phyloP scores from a whole-genome alignment of 1,140 invertebrate species.

The Cyrtorhinus lividipennis region DNA sequence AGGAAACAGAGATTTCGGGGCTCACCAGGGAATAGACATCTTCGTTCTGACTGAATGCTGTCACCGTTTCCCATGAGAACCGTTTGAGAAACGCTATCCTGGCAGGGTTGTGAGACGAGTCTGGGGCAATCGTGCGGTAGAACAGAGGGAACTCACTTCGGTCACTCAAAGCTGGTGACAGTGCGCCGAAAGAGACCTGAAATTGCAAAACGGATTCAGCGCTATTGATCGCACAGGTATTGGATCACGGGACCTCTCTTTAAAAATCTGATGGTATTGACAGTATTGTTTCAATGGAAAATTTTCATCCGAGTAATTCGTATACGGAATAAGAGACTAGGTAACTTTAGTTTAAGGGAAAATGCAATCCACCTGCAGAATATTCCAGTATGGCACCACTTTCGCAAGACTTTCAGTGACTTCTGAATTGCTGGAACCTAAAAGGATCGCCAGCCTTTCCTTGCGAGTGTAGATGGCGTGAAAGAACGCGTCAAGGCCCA shows the following conservation, averaged over 20 bases:
- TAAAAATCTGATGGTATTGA: too few species aligned
- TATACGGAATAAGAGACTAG: too few species aligned
- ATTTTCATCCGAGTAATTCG: too few species aligned
- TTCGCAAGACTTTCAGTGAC: conserved; percentile 79
- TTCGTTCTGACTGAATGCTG: conserved; percentile 69
- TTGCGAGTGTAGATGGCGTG: conserved; percentile 67
- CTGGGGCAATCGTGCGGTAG: conserved; percentile 44
- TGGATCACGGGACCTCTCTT: too few species aligned
- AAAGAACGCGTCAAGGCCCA: conserved; percentile 76
- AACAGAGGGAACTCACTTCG: conserved; percentile 40
- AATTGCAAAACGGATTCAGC: conserved; percentile 57
- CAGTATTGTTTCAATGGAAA: too few species aligned
- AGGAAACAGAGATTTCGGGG: too few species aligned
- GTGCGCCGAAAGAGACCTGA: conserved; percentile 45
- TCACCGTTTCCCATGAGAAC: conserved; percentile 74
- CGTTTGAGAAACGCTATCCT: conserved; percentile 65
- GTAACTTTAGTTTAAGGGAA: too few species aligned
- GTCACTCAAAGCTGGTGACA: conserved; percentile 40
- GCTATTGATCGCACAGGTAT: too few species aligned
- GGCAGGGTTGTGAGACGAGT: conserved; percentile 68
- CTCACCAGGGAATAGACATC: conserved; percentile 65
- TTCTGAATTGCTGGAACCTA: conserved; percentile 76
- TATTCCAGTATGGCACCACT: conserved; percentile 81
- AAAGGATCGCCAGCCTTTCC: conserved; percentile 54
- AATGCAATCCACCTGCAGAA: conserved; percentile 71